These are phyloP conservation scores for Elgaria multicarinata DNA, from an alignment of 2,113 vertebrate species.

Conservation along the genomic window DNA sequence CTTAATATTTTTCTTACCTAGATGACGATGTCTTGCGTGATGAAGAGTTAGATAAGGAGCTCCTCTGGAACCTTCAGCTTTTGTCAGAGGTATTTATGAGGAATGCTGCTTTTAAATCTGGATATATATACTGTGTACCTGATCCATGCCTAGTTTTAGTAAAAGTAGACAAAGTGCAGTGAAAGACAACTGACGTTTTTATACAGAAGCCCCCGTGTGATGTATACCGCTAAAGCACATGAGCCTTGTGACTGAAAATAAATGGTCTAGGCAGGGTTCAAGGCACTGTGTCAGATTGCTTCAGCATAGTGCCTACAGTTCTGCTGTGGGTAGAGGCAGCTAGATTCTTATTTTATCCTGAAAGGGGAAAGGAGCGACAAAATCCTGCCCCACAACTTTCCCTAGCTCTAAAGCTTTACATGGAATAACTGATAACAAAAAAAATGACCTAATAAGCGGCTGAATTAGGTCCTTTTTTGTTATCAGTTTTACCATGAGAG, in stretches of 20 bases:
- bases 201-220: neutral
- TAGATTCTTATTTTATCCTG: neutral
- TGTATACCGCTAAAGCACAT: neutral
- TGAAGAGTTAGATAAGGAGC: conserved; percentile 97
- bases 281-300: neutral
- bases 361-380: neutral
- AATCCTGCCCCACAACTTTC: neutral
- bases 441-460: too few species aligned
- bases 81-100: conserved; percentile 90
- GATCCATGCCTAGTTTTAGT: conserved; percentile 9
- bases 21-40: conserved; percentile 95
- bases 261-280: neutral
- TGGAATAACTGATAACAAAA: too few species aligned
- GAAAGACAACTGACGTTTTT: neutral
- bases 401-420: neutral
- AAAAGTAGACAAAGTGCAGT: neutral
- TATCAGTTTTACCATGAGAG: too few species aligned
- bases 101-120: neutral
- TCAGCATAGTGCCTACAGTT: too few species aligned
- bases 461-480: too few species aligned
- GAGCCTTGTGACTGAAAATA: neutral
- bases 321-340: neutral
- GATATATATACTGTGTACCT: rapidly evolving
- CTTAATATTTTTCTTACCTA: conserved; percentile 68
- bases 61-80: conserved; percentile 96